Evolutionary conservation across 1,140 invertebrate genomes (phyloP).

Genomic region (Tetramorium alpestre): DNA sequence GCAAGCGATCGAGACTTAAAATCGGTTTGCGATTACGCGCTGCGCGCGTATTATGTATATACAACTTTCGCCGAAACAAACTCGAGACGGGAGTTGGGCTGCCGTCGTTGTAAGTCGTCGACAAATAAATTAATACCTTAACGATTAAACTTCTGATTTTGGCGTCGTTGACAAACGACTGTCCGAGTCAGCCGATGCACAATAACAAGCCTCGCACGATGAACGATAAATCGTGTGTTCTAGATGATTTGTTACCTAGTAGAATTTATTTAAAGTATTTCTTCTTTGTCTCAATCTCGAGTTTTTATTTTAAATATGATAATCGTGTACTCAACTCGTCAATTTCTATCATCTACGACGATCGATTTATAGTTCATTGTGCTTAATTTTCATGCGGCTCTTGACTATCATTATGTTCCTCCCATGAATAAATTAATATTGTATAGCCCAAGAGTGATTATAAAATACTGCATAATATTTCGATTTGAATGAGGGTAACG

Average conservation of each 20-base stretch:
- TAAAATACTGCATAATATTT: slow-evolving; percentile 48
- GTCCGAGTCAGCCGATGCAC: background rate
- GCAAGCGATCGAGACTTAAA: slow-evolving; percentile 76
- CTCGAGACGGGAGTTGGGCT: slow-evolving; percentile 7
- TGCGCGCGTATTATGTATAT: slow-evolving; percentile 61
- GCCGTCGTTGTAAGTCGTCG: background rate
- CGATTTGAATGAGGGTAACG: slow-evolving; percentile 35
- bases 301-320: background rate
- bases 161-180: too few relatives aligned
- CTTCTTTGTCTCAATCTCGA: too few relatives aligned
- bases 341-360: background rate
- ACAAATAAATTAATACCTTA: slow-evolving; percentile 77
- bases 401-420: background rate
- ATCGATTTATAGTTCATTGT: background rate
- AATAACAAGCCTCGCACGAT: background rate
- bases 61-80: slow-evolving; percentile 49
- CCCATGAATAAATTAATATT: slow-evolving; percentile 47
- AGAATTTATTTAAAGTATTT: background rate
- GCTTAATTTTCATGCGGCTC: background rate
- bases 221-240: background rate
- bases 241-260: background rate
- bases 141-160: slow-evolving; percentile 28
- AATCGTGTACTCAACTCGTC: background rate
- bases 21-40: slow-evolving; percentile 65
- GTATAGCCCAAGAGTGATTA: slow-evolving; percentile 27